Evolutionary conservation across 2,113 vertebrate genomes (phyloP).

Genomic region (Fulmarus glacialis): DNA sequence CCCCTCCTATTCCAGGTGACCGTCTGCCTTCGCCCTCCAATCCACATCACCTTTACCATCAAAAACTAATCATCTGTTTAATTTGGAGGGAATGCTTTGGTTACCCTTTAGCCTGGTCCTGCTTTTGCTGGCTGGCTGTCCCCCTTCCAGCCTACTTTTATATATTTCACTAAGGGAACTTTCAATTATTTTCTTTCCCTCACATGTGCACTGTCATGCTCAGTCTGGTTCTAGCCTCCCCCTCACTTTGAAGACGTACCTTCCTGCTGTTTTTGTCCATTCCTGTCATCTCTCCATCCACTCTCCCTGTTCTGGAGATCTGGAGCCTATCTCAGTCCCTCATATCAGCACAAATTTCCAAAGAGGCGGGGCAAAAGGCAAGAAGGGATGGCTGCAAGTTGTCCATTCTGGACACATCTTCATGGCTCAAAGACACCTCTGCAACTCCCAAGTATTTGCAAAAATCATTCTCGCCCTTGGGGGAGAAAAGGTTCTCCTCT

Average conservation of each 20-base stretch:
- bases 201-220: fast-evolving
- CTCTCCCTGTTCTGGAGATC: not conserved
- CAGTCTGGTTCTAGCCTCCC: not conserved
- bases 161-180: not conserved
- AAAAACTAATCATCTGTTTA: not conserved
- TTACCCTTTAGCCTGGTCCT: not conserved
- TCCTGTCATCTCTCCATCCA: not conserved
- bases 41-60: not conserved
- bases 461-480: not conserved
- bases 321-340: not conserved
- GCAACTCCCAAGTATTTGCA: not conserved
- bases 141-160: not conserved
- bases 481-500: not conserved
- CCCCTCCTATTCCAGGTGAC: not conserved
- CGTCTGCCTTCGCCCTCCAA: not conserved
- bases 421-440: not conserved
- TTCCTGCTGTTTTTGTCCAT: not conserved
- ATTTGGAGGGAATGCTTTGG: not conserved
- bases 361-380: not conserved
- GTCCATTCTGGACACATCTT: not conserved
- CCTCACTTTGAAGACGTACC: fast-evolving
- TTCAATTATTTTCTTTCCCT: not conserved
- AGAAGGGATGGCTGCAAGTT: not conserved
- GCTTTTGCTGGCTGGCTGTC: not conserved
- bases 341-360: not conserved